A percentile compares a stretch with the other conserved stretches of the same genome.
These are phyloP conservation scores for Chaetogeoica ovagalla DNA, from an alignment of 2,888 invertebrate genomes.

Conservation along the genomic window DNA sequence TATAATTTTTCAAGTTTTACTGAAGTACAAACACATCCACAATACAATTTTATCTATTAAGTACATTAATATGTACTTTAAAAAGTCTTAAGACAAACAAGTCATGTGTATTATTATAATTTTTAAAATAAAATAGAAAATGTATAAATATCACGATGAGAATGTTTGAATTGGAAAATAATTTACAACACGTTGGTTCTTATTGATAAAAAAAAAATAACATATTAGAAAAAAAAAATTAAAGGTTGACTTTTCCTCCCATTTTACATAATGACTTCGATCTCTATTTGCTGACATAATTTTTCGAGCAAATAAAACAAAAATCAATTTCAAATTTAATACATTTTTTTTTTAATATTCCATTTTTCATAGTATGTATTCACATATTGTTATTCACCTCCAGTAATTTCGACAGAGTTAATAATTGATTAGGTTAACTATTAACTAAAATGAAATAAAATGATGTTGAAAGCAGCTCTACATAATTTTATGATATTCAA, in stretches of 20 bases:
- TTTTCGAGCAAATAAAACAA: constrained; percentile 37
- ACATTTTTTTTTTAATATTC: constrained; percentile 34
- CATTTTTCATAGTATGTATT: constrained; percentile 36
- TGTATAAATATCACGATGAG: not conserved
- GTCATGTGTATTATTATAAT: not conserved
- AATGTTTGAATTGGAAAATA: constrained; percentile 25
- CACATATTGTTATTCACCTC: constrained; percentile 1
- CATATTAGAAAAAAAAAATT: constrained; percentile 19
- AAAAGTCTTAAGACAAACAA: not conserved
- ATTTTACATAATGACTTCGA: constrained; percentile 28
- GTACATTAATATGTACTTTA: not conserved
- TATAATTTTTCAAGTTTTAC: not conserved
- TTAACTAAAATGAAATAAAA: constrained; percentile 46
- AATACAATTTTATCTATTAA: not conserved
- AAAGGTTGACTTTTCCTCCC: not conserved
- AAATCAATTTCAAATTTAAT: constrained; percentile 33
- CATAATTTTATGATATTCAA: constrained; percentile 43
- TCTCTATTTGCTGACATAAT: constrained; percentile 12
- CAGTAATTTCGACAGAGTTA: constrained; percentile 36
- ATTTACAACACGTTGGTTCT: constrained; percentile 9
- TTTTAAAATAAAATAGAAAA: constrained; percentile 32
- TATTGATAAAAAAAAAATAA: constrained; percentile 36
- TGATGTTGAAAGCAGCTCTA: constrained; percentile 47
- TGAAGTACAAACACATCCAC: not conserved
- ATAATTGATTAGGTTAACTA: constrained; percentile 43